Percentiles rank a stretch among this genome's conserved stretches.
Evolutionary conservation across 2,113 vertebrate genomes (phyloP).

Genomic region (Hepsetus odoe): DNA sequence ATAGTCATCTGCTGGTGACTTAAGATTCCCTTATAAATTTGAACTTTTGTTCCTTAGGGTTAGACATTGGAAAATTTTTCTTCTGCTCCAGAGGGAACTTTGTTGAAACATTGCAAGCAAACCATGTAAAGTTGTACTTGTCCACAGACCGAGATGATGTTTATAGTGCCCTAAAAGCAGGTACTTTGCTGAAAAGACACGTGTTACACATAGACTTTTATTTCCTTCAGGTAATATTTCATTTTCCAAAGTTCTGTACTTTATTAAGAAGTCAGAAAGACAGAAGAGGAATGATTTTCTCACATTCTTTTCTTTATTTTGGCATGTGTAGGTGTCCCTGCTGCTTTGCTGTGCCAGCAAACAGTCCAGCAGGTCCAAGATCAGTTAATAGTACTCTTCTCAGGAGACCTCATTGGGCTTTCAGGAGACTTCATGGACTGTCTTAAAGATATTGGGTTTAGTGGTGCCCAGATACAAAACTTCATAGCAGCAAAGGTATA

Average conservation of each 20-base stretch:
- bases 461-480: slow-evolving; percentile 58
- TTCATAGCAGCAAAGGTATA: slow-evolving; percentile 58
- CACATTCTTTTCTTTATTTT: not conserved
- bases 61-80: slow-evolving; percentile 81
- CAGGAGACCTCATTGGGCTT: slow-evolving; percentile 69
- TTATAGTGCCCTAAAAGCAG: slow-evolving; percentile 67
- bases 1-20: not conserved
- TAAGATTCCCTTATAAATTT: not conserved
- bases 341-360: slow-evolving; percentile 68
- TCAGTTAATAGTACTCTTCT: slow-evolving; percentile 65
- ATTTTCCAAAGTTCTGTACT: no score
- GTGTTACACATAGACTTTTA: no score
- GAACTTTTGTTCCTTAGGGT: slow-evolving; percentile 62
- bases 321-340: slow-evolving; percentile 65
- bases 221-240: not conserved
- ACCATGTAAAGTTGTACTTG: slow-evolving; percentile 79
- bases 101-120: slow-evolving; percentile 68
- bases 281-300: not conserved
- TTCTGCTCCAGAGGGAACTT: slow-evolving; percentile 76
- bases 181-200: slow-evolving; percentile 46
- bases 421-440: slow-evolving; percentile 56
- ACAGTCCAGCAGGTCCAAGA: slow-evolving; percentile 54
- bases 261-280: not conserved
- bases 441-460: slow-evolving; percentile 67
- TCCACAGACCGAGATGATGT: slow-evolving; percentile 73